phyloP scores from a whole-genome alignment of 2,113 vertebrate genomes.

The Semicossyphus pulcher region DNA sequence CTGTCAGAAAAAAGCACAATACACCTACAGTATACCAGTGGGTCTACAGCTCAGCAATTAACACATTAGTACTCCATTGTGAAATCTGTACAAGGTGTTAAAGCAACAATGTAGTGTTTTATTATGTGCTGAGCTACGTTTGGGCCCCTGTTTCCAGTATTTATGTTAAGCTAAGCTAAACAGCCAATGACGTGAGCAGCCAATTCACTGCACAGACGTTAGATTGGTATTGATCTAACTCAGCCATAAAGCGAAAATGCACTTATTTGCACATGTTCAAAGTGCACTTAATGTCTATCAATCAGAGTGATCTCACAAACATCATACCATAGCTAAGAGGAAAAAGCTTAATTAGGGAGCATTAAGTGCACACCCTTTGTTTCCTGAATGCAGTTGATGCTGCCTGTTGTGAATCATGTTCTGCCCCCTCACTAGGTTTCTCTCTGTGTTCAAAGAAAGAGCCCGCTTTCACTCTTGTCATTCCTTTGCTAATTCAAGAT shows the following conservation, averaged over 20 bases:
- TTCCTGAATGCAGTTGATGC: slow-evolving; percentile 19
- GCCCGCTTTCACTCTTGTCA: slow-evolving; percentile 67
- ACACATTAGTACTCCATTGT: no score
- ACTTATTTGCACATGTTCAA: background rate
- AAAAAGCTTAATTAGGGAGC: background rate
- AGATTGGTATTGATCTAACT: background rate
- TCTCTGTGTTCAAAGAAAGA: slow-evolving; percentile 49
- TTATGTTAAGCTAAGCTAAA: background rate
- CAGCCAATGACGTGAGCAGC: no score
- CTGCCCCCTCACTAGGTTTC: slow-evolving; percentile 57
- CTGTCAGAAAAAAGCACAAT: no score
- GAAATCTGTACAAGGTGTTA: no score
- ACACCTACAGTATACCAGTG: no score
- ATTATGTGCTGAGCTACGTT: no score
- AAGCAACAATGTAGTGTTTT: no score
- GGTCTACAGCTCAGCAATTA: no score
- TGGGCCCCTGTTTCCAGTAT: background rate
- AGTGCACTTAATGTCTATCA: background rate
- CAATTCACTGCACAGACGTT: no score
- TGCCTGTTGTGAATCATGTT: slow-evolving; percentile 43
- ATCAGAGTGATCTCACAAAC: background rate
- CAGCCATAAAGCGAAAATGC: background rate
- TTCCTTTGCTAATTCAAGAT: slow-evolving; percentile 70
- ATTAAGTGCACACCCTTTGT: slow-evolving; percentile 33
- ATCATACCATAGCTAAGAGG: background rate